A percentile compares a stretch with the other conserved stretches of the same genome.
These are phyloP conservation scores for Rotaria socialis DNA, from an alignment of 2,888 invertebrate genomes.

Conservation along the genomic window DNA sequence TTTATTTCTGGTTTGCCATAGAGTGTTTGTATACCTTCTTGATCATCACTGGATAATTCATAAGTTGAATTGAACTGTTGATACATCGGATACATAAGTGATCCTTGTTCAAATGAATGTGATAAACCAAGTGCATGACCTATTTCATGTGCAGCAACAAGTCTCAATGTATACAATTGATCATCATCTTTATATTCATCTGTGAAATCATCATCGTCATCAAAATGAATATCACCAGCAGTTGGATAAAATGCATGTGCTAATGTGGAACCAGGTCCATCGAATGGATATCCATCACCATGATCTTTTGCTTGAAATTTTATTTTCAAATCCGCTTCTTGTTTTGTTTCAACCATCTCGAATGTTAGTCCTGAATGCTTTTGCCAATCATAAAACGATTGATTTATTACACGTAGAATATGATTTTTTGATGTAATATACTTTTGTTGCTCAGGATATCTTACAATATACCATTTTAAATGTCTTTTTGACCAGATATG, in stretches of 20 bases:
- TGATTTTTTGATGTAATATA: not conserved
- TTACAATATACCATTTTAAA: slow-evolving; percentile 5
- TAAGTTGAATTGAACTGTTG: not conserved
- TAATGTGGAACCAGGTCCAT: slow-evolving; percentile 40
- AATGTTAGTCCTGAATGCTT: slow-evolving; percentile 28
- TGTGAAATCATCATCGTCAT: slow-evolving; percentile 45
- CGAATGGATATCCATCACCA: slow-evolving; percentile 44
- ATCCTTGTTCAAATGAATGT: not conserved
- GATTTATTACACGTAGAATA: not conserved
- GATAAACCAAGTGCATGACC: slow-evolving; percentile 19
- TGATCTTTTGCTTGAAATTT: slow-evolving; percentile 34
- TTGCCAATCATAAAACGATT: slow-evolving; percentile 44
- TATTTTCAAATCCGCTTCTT: slow-evolving; percentile 36
- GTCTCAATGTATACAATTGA: not conserved
- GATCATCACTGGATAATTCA: slow-evolving; percentile 3
- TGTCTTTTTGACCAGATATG: not conserved
- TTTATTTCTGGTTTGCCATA: not conserved
- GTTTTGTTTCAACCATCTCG: not conserved
- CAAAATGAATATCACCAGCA: slow-evolving; percentile 42
- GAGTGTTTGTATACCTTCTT: not conserved
- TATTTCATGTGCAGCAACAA: slow-evolving; percentile 32
- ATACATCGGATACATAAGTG: slow-evolving; percentile 28
- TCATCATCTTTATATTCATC: not conserved
- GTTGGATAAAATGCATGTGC: slow-evolving; percentile 45
- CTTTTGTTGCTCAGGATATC: not conserved